Percentiles rank a stretch among this genome's conserved stretches.
Evolutionary conservation across 2,113 vertebrate species (phyloP).

Genomic region (Ceyx cyanopectus): DNA sequence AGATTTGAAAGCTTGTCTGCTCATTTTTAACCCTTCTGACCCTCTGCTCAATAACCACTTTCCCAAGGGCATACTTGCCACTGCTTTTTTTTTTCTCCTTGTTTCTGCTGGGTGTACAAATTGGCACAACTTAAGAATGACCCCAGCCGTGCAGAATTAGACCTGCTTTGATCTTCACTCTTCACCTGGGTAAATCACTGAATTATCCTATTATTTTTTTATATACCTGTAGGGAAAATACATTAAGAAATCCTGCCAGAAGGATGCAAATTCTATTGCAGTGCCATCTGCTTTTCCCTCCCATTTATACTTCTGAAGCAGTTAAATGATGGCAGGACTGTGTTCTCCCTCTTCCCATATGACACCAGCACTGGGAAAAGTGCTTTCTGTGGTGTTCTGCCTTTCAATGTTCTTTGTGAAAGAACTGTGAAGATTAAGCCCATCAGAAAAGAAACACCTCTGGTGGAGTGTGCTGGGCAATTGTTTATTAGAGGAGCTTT

Average conservation of each 20-base stretch:
- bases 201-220: background rate
- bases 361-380: background rate
- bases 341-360: background rate
- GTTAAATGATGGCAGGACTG: background rate
- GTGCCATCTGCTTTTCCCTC: background rate
- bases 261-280: background rate
- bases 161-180: background rate
- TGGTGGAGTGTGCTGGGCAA: background rate
- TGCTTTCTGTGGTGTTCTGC: background rate
- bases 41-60: background rate
- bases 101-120: background rate
- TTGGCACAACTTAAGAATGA: background rate
- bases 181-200: background rate
- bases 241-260: background rate
- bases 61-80: background rate
- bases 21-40: slow-evolving; percentile 12
- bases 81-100: background rate
- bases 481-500: background rate
- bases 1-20: background rate
- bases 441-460: background rate
- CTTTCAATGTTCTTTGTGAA: background rate
- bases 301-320: background rate
- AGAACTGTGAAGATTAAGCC: background rate
- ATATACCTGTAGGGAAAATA: background rate
- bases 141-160: background rate